Evolutionary conservation across 2,888 invertebrate species (phyloP), one percentile per base, ranked within the genome.

Genomic region (Odontomyia ornata): DNA sequence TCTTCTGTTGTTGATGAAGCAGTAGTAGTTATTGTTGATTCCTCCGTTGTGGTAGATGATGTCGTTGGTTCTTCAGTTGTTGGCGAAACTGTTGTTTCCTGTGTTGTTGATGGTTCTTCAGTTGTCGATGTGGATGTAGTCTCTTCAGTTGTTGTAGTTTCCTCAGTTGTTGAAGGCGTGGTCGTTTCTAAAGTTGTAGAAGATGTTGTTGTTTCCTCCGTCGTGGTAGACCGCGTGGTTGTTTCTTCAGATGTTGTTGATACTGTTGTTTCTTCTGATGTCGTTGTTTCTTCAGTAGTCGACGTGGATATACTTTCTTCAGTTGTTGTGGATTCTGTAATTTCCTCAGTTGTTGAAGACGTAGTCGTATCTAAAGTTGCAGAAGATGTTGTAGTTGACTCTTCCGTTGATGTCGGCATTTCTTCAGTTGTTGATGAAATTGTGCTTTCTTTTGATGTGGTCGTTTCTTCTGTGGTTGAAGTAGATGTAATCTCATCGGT

Each of bases 1-100:
- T 5, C 27, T 11, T 52, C 67, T 18, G n/a, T 47, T 11, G 52
- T 52, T 27, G 52, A 11, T 11, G 21, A 13, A 13, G 21, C 60
- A 11, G 60, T 60, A 25, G 25, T 25, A 11, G 60, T 23, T 11
- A 23, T 25, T 60, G 21, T 13, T 11, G 23, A n/a, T 15, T 60
- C 60, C 4, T 13, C 25, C 4, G 21, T 60, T 13, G 60, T 13
- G 52, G 52, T 9, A 18, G 15, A 13, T 9, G 52, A 9, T 15
- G 52, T 52, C 2, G 52, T 28, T 25, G 25, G 71, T 23, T 52
- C 47, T 71, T 25, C 52, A 47, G 71, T 71, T 21, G 71, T 25
- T 27, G 56, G n/a, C 2, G 47, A 18, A 25, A 21, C 47, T 13
- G 27, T 28, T 1, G 13, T 4, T 46, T 69, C 69, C 25, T 18